Base-by-base conservation (phyloP, 1,140 invertebrate genomes). In the Drosophila watanabei region DNA sequence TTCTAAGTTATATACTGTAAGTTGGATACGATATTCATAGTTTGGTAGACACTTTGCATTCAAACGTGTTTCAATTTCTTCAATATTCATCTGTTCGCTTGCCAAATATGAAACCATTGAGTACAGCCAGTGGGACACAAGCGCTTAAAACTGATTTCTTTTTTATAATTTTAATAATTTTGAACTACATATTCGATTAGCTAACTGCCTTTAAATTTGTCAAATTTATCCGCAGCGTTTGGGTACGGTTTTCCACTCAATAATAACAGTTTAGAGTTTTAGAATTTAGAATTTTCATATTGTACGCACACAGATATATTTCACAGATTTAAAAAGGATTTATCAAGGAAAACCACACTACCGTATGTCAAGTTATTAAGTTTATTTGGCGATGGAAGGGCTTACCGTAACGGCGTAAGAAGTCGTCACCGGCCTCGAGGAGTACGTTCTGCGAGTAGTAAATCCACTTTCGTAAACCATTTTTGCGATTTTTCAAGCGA, bases 401-500 rank as follows among this genome's bases (percentile, higher is more conserved):
- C 96, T 97, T 95, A 97, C 97, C 96, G 97, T 96, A 76, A 96
- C 94, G 92, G 95, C 95, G 93, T 96, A 97, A 90, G 97, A 96
- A 88, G 95, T 95, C 83, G 95, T 94, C 80, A 94, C 94, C 68
- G 96, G 96, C 92, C 96, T 94, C 89, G 95, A 94, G 61, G 94
- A 92, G 93, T 96, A 96, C 58, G 97, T 96, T 94, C 97, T 96
- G 94, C 97, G 96, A 93, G 96, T 97, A 85, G 97, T 97, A 94
- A 97, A 97, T 94, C 97, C 97, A 94, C 96, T 96, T 94, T 97
- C 96, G 96, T 97, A 97, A 94, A 97, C 97, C 97, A 97, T 97
- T 93, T 56, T 95, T 92, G 71, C 79, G 73, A 63, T 75, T 62
- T 77, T 76, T 68, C 68, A 35, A 45, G 56, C 60, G 52, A 49